phyloP scores from a whole-genome alignment of 2,888 invertebrate genomes.

The Amblyteles armatorius region DNA sequence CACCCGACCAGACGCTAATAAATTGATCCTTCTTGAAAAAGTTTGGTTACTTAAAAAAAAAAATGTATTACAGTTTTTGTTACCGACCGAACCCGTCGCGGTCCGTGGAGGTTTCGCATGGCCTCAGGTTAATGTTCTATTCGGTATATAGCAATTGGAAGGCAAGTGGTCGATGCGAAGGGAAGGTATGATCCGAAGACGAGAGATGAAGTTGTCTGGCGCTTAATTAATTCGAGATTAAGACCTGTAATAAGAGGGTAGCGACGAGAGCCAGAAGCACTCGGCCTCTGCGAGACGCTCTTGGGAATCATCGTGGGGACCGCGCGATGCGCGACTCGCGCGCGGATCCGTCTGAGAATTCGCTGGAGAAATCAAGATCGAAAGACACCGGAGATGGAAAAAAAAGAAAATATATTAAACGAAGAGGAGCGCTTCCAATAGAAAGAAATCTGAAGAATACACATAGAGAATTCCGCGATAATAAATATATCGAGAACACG shows the following conservation, averaged over 20 bases:
- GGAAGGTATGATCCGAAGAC: constrained; percentile 31
- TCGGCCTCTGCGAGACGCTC: constrained; percentile 51
- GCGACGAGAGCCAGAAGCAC: constrained; percentile 44
- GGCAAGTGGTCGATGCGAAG: constrained; percentile 7
- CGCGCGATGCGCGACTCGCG: constrained; percentile 38
- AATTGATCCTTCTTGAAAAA: too few relatives aligned
- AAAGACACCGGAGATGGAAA: constrained; percentile 39
- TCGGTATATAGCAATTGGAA: not conserved
- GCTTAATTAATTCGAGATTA: constrained; percentile 78
- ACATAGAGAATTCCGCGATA: not conserved
- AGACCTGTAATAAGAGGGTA: constrained; percentile 57
- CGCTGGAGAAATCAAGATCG: constrained; percentile 64
- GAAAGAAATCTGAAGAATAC: constrained; percentile 21
- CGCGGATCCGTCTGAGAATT: constrained; percentile 56
- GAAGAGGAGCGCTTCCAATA: constrained; percentile 7
- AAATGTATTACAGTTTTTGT: too few relatives aligned
- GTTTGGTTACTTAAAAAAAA: too few relatives aligned
- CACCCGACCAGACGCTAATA: too few relatives aligned
- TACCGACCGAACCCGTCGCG: too few relatives aligned
- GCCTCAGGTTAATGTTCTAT: not conserved
- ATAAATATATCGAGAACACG: constrained; percentile 28
- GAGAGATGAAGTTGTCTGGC: constrained; percentile 74
- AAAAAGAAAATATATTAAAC: constrained; percentile 19
- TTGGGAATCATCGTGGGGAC: constrained; percentile 59
- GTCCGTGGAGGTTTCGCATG: too few relatives aligned